phyloP scores from a whole-genome alignment of 2,888 invertebrate genomes.

The Apantesis nais region DNA sequence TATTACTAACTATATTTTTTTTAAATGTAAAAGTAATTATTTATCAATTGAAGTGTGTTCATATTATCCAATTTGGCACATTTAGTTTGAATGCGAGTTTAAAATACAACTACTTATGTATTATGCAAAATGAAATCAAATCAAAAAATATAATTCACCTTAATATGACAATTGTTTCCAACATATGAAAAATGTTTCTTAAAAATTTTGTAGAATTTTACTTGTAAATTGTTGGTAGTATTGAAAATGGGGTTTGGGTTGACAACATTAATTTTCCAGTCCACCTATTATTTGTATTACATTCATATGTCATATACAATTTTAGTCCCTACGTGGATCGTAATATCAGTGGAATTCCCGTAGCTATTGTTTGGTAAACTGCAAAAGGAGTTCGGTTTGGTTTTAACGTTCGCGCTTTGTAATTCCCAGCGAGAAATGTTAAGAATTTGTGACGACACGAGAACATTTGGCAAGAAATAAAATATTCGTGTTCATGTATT shows the following conservation, averaged over 20 bases:
- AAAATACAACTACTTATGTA: no score
- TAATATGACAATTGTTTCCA: slow-evolving; percentile 43
- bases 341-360: slow-evolving; percentile 42
- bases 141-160: not conserved
- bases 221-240: slow-evolving; percentile 54
- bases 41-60: no score
- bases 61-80: no score
- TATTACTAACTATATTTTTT: no score
- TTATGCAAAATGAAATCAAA: not conserved
- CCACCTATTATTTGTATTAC: slow-evolving; percentile 39
- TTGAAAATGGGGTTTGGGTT: slow-evolving; percentile 56
- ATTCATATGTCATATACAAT: slow-evolving; percentile 7
- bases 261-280: slow-evolving; percentile 66
- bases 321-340: slow-evolving; percentile 16
- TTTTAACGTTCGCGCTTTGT: slow-evolving; percentile 52
- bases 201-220: slow-evolving; percentile 47
- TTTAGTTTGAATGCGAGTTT: no score
- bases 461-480: slow-evolving; percentile 52
- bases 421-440: slow-evolving; percentile 58
- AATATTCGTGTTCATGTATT: slow-evolving; percentile 23
- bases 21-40: no score
- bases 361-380: slow-evolving; percentile 20
- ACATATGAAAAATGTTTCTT: slow-evolving; percentile 37
- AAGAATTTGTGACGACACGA: slow-evolving; percentile 60
- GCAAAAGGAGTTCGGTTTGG: slow-evolving; percentile 39